Base-by-base conservation (phyloP, 2,888 invertebrate genomes). In the Drosophila quinaria region DNA sequence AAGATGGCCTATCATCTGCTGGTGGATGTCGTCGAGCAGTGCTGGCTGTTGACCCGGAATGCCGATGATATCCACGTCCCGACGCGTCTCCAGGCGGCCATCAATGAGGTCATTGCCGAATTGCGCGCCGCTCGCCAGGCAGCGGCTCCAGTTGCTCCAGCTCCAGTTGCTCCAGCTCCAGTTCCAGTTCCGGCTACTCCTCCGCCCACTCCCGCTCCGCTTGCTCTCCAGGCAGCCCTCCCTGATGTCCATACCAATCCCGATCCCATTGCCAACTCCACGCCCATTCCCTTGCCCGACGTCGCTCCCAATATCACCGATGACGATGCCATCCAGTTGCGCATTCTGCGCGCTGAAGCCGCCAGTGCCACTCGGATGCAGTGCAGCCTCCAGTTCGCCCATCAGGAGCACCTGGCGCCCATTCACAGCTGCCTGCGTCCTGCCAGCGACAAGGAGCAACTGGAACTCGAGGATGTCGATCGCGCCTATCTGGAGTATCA, bases 71-170 rank as follows among this genome's bases (percentile, higher is more conserved):
- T 58, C 0, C 19, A 56, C 17, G 62, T 77, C 11, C 54, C 78
- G 10, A 73, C 78, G 0, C 78, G 76, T 0, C 62, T 76, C 1
- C 78, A 76, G 46, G 13, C 47, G 41, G 74, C 78, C 31, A 69
- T 76, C 15, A 78, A 77, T 13, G 58, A 67, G 5, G 55, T 77
- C 0, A 74, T 78, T 29, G 56, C 51, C 3, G 74, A 78, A 8
- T n/a, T 76, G 15, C 74, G 74, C 1, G 44, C 8, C 4, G 74
- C 74, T 0, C 35, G 64, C 0, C 61, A 59, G 17, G 58, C 73
- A 0, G 67, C 58, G n/a, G 5, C 42, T 19, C 31, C 42, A 3
- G 15, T 37, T 39, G 9, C 39, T 5, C 5, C 25, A 25, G 6
- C 5, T 25, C 22, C 2, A 3, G 22, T 22, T 22, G n/a, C 6